Evolutionary conservation across 1,140 invertebrate genomes (phyloP).

Genomic region (Drosophila mauritiana): DNA sequence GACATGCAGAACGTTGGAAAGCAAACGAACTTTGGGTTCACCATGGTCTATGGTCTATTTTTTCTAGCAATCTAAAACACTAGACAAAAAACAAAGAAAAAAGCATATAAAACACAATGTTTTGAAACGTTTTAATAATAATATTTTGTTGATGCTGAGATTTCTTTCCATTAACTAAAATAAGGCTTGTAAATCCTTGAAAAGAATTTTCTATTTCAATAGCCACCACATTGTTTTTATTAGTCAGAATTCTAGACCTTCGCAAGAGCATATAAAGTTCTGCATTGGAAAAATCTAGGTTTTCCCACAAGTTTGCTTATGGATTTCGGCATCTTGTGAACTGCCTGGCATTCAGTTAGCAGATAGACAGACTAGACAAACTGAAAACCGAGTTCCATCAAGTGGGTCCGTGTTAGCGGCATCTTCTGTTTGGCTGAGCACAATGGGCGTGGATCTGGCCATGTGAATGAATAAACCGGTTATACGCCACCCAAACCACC

Average conservation of each 20-base stretch:
- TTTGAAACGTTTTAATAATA: too few relatives aligned
- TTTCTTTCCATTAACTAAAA: too few relatives aligned
- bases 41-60: neutral
- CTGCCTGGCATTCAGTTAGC: slow-evolving; percentile 45
- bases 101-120: too few relatives aligned
- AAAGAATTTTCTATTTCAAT: slow-evolving; percentile 9
- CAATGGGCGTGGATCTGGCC: slow-evolving; percentile 44
- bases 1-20: slow-evolving; percentile 16
- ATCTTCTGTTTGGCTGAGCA: slow-evolving; percentile 48
- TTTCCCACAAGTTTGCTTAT: slow-evolving; percentile 23
- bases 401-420: slow-evolving; percentile 6
- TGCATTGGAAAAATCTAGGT: slow-evolving; percentile 16
- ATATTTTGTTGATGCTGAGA: too few relatives aligned
- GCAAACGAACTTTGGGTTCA: slow-evolving; percentile 9
- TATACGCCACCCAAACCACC: slow-evolving; percentile 16
- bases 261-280: slow-evolving; percentile 32
- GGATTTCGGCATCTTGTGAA: slow-evolving; percentile 34
- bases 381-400: neutral
- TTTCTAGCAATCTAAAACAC: neutral
- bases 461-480: slow-evolving; percentile 67
- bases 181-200: neutral
- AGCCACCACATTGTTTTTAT: neutral
- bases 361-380: slow-evolving; percentile 17
- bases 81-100: too few relatives aligned
- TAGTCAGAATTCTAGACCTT: slow-evolving; percentile 23